Evolutionary conservation across 2,797 vertebrate species (phyloP).

Genomic region (Acomys russatus): DNA sequence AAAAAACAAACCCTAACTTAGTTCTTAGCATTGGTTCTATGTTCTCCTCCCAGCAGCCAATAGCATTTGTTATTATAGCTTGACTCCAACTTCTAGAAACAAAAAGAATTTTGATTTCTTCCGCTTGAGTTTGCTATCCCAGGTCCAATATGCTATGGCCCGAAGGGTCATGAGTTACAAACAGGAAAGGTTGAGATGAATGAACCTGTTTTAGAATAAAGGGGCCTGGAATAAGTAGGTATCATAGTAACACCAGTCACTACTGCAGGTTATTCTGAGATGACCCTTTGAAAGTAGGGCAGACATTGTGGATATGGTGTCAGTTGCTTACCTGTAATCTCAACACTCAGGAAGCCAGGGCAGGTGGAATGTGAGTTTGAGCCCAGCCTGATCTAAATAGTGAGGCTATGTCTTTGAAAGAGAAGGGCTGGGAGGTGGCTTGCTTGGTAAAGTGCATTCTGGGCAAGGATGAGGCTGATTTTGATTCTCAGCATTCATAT

Average conservation of each 20-base stretch:
- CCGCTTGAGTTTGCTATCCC: not conserved
- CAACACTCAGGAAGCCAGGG: not conserved
- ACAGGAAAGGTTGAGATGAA: not conserved
- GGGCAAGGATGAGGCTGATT: not conserved
- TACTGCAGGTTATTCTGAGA: not conserved
- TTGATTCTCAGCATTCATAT: not conserved
- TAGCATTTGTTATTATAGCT: not conserved
- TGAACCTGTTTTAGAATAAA: not conserved
- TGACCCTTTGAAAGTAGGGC: conserved; percentile 32
- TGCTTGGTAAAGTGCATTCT: not conserved
- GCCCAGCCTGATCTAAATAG: not conserved
- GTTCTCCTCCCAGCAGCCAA: not conserved
- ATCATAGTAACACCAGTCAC: not conserved
- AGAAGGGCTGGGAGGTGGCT: not conserved
- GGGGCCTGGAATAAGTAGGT: not conserved
- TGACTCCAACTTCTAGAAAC: not conserved
- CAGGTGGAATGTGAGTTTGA: not conserved
- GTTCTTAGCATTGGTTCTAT: not conserved
- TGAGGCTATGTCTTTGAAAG: not conserved
- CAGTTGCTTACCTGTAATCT: not conserved
- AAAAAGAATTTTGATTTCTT: conserved; percentile 34
- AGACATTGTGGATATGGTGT: not conserved
- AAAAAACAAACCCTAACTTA: not conserved
- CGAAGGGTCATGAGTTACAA: not conserved
- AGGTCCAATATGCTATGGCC: not conserved